These are phyloP conservation scores for Clarias gariepinus DNA, from an alignment of 2,113 vertebrate species.

Conservation along the genomic window DNA sequence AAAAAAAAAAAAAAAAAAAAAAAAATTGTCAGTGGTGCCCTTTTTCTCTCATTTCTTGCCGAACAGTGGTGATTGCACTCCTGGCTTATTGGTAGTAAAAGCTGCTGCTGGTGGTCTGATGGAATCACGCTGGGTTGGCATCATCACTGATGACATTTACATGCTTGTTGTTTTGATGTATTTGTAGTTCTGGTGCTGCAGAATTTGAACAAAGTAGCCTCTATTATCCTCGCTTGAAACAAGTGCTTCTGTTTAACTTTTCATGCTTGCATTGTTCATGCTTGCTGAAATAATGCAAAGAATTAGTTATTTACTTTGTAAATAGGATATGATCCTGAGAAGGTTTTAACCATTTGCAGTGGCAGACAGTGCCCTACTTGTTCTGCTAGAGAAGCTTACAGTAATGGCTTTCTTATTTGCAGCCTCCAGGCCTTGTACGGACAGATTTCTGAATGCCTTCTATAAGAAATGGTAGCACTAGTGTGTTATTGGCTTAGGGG, in stretches of 20 bases:
- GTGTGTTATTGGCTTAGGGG: slow-evolving; percentile 47
- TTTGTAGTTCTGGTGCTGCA: slow-evolving; percentile 35
- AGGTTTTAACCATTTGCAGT: slow-evolving; percentile 48
- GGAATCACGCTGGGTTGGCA: slow-evolving; percentile 39
- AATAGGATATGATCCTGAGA: slow-evolving; percentile 42
- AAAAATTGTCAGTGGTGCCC: slow-evolving; percentile 20
- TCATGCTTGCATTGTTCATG: slow-evolving; percentile 22
- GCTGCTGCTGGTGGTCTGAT: slow-evolving; percentile 46
- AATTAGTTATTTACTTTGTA: slow-evolving; percentile 53
- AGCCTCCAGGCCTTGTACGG: slow-evolving; percentile 36
- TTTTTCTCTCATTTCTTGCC: neutral
- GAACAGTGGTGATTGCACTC: slow-evolving; percentile 23
- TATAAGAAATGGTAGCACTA: slow-evolving; percentile 41
- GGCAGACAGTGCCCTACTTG: slow-evolving; percentile 41
- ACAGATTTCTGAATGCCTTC: slow-evolving; percentile 26
- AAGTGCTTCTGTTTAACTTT: slow-evolving; percentile 51
- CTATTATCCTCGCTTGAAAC: slow-evolving; percentile 51
- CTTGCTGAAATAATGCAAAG: slow-evolving; percentile 49
- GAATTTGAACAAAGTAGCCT: slow-evolving; percentile 53
- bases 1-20: no score
- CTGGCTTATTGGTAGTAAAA: slow-evolving; percentile 27
- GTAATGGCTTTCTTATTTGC: slow-evolving; percentile 55
- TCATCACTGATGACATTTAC: slow-evolving; percentile 56
- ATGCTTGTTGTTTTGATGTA: slow-evolving; percentile 54
- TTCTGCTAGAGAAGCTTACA: slow-evolving; percentile 53